A percentile compares a stretch with the other conserved stretches of the same genome.
These are phyloP conservation scores for Phyllostomus discolor DNA, from an alignment of 2,113 vertebrate species.

Conservation along the genomic window DNA sequence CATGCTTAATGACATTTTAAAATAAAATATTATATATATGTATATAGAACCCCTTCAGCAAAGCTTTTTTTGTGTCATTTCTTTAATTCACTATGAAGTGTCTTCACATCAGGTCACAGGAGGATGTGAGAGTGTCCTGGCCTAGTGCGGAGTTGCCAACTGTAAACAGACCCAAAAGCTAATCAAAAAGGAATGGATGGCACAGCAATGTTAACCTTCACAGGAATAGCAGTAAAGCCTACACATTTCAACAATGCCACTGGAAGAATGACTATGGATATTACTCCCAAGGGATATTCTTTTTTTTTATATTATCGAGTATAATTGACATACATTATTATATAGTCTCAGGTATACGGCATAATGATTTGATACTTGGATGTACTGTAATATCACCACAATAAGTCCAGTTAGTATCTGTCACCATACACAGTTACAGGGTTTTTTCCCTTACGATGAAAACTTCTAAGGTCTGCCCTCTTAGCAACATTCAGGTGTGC, in stretches of 20 bases:
- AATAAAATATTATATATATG: conserved; percentile 84
- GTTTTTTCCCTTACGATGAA: neutral
- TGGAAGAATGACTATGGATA: neutral
- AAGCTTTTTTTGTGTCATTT: conserved; percentile 41
- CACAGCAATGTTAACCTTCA: neutral
- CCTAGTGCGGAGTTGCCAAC: neutral
- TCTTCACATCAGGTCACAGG: neutral
- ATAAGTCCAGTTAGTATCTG: neutral
- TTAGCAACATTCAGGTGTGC: neutral
- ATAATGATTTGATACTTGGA: neutral
- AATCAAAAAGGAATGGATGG: neutral
- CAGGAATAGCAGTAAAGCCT: neutral
- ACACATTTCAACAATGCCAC: neutral
- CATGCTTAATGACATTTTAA: conserved; percentile 81
- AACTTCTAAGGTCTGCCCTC: neutral
- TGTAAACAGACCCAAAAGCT: neutral
- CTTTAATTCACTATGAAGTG: conserved; percentile 1
- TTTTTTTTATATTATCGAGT: neutral
- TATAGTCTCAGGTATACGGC: neutral
- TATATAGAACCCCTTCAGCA: conserved; percentile 69
- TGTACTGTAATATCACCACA: neutral
- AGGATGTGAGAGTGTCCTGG: neutral
- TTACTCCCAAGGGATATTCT: neutral
- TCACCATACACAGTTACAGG: neutral
- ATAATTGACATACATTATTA: neutral